A percentile compares a stretch with the other conserved stretches of the same genome.
Conservation (phyloP, 2,888 invertebrate genomes). For the Torymus auratus region DNA sequence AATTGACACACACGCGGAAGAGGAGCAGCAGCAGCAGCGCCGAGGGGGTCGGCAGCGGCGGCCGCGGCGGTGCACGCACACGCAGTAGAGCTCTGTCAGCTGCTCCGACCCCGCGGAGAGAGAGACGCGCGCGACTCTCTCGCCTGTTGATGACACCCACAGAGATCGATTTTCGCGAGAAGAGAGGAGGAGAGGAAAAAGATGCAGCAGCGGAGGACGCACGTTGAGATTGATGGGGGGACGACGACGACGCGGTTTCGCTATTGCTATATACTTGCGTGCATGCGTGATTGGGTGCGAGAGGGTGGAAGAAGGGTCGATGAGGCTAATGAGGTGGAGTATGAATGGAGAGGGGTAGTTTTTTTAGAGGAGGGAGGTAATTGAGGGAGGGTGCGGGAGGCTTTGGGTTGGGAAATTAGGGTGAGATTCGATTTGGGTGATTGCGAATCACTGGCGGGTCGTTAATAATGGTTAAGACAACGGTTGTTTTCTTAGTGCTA, state of each 20-base stretch:
- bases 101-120: slow-evolving; percentile 1
- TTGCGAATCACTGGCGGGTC: no score
- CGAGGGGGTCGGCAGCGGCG: slow-evolving; percentile 36
- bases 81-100: slow-evolving; percentile 12
- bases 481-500: no score
- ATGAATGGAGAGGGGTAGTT: background rate
- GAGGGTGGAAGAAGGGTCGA: background rate
- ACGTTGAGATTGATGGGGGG: background rate
- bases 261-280: no score
- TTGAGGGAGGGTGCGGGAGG: no score
- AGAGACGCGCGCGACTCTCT: background rate
- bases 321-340: background rate
- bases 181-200: background rate
- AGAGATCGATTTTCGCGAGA: background rate
- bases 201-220: background rate
- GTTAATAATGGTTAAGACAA: no score
- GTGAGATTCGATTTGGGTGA: no score
- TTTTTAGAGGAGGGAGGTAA: no score
- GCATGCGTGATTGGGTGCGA: background rate
- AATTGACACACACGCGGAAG: slow-evolving; percentile 33
- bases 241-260: background rate
- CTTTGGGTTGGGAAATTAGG: no score
- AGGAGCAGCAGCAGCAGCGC: background rate
- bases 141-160: slow-evolving; percentile 32
- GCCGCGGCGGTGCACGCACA: slow-evolving; percentile 11